Evolutionary conservation across 23 tunicate genomes (phyloP).

Genomic region (Halocynthia aurantium): DNA sequence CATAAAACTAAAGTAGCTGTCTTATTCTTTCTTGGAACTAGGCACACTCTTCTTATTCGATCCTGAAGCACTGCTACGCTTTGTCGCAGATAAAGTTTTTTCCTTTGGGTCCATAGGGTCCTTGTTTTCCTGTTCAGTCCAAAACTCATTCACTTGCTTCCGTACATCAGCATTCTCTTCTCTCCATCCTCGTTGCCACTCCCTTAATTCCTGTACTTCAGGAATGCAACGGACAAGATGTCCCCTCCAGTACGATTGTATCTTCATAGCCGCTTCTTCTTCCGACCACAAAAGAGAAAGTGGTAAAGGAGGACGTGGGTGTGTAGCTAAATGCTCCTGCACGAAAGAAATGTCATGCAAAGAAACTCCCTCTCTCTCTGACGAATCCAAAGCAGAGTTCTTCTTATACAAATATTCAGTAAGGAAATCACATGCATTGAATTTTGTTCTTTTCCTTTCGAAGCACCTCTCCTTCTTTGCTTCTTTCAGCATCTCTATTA

Average conservation of each 20-base stretch:
- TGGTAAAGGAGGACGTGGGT: slow-evolving; percentile 85
- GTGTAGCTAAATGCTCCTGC: slow-evolving; percentile 9
- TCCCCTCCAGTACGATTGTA: slow-evolving; percentile 86
- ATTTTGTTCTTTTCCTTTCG: slow-evolving; percentile 66
- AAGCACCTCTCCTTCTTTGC: slow-evolving; percentile 77
- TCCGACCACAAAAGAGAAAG: slow-evolving; percentile 74
- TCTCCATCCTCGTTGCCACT: slow-evolving; percentile 88
- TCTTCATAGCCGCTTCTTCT: slow-evolving; percentile 75
- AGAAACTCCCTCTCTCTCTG: not conserved
- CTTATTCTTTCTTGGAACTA: too few relatives aligned
- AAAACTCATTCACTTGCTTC: slow-evolving; percentile 57
- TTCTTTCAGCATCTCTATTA: slow-evolving; percentile 68
- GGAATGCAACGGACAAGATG: slow-evolving; percentile 47
- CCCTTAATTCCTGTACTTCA: slow-evolving; percentile 62
- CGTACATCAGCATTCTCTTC: slow-evolving; percentile 57
- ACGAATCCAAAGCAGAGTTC: slow-evolving; percentile 11
- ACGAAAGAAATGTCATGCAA: slow-evolving; percentile 55
- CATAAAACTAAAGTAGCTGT: too few relatives aligned
- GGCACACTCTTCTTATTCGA: too few relatives aligned
- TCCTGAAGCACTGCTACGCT: too few relatives aligned
- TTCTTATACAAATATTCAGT: slow-evolving; percentile 77
- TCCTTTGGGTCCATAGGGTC: not conserved
- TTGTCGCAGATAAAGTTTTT: too few relatives aligned
- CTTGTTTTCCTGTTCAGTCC: slow-evolving; percentile 62
- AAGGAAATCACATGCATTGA: slow-evolving; percentile 87